phyloP scores from a whole-genome alignment of 2,797 vertebrate species.

The Pitangus sulphuratus region DNA sequence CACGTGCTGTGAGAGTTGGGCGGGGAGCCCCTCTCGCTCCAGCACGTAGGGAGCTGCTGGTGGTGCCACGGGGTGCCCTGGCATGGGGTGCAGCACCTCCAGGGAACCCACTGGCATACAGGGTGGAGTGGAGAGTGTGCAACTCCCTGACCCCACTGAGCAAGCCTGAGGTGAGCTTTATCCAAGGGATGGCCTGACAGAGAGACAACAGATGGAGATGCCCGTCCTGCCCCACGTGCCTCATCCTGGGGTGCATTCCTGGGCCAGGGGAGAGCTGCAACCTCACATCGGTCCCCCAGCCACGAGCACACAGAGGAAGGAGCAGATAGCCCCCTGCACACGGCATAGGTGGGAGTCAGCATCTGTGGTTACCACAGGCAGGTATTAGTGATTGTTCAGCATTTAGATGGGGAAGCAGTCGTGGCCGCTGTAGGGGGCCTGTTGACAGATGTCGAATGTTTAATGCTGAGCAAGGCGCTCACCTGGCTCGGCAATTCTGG shows the following conservation, averaged over 20 bases:
- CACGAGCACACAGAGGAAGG: accelerated
- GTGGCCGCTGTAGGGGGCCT: not conserved
- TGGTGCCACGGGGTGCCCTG: accelerated
- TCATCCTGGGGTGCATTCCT: not conserved
- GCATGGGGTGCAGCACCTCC: not conserved
- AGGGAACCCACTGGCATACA: not conserved
- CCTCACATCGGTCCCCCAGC: accelerated
- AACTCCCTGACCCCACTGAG: not conserved
- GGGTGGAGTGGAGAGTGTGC: not conserved
- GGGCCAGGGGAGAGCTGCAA: not conserved
- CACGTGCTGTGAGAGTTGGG: accelerated
- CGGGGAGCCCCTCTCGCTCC: not conserved
- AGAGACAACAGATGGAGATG: not conserved
- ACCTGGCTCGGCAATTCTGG: not conserved
- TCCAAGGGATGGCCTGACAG: not conserved
- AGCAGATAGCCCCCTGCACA: accelerated
- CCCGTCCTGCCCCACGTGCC: accelerated
- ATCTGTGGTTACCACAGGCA: not conserved
- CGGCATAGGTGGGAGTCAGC: not conserved
- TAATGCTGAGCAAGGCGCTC: not conserved
- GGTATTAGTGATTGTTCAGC: not conserved
- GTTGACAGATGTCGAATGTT: not conserved
- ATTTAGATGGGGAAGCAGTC: not conserved
- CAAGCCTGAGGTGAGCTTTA: not conserved
- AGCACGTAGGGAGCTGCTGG: accelerated